Conservation (phyloP, 2,888 invertebrate species). For the Sipunculus nudus region DNA sequence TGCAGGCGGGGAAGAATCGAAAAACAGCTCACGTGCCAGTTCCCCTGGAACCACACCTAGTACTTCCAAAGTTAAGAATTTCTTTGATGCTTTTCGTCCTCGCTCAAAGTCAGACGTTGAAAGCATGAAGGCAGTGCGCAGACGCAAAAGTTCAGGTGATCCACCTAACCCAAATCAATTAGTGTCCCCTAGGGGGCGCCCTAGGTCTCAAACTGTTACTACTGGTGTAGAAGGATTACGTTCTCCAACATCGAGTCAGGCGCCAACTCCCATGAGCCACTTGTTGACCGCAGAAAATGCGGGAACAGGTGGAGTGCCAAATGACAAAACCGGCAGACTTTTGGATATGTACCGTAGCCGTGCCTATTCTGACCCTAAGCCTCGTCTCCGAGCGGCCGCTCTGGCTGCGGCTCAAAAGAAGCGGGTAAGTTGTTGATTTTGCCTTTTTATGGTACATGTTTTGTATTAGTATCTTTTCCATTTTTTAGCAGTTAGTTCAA, state of each 20-base stretch:
- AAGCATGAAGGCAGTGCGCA: constrained; percentile 39
- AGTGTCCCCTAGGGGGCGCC: too few species aligned
- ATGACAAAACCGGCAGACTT: constrained; percentile 23
- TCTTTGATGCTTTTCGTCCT: constrained; percentile 23
- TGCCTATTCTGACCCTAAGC: constrained; percentile 36
- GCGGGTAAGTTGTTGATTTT: too few species aligned
- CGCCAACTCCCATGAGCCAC: constrained; percentile 57
- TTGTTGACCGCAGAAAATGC: constrained; percentile 53
- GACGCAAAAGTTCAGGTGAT: too few species aligned
- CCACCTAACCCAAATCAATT: too few species aligned
- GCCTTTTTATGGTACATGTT: too few species aligned
- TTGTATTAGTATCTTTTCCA: too few species aligned
- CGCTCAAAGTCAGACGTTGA: constrained; percentile 58
- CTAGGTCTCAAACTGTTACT: too few species aligned
- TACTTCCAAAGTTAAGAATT: background rate
- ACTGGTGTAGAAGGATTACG: too few species aligned
- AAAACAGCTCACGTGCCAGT: background rate
- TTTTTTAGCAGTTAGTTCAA: too few species aligned
- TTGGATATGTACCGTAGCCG: constrained; percentile 37
- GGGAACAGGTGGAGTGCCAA: constrained; percentile 3
- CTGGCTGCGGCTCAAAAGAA: too few species aligned
- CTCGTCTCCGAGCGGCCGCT: too few species aligned
- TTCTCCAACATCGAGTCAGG: too few species aligned
- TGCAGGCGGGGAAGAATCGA: constrained; percentile 20
- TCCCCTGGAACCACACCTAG: background rate